These are phyloP conservation scores for Tiaroga cobitis DNA, from an alignment of 2,797 vertebrate species.

Conservation along the genomic window DNA sequence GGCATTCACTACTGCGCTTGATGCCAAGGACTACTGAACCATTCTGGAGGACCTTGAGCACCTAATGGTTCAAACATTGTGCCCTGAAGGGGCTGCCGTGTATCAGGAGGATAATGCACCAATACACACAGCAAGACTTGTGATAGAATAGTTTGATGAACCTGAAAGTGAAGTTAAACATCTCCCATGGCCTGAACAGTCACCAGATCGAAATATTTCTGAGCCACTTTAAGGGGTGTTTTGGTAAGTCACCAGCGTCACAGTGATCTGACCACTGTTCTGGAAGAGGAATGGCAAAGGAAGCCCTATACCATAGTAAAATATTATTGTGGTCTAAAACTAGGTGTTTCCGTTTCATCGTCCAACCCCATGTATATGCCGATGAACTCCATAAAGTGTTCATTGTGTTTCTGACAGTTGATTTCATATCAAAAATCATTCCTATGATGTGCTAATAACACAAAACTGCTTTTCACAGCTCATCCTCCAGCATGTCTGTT, in stretches of 20 bases:
- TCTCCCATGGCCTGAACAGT: too few relatives aligned
- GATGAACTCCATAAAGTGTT: background rate
- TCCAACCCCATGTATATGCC: background rate
- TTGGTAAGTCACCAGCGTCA: too few relatives aligned
- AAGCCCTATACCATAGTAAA: too few relatives aligned
- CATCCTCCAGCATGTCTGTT: constrained; percentile 84
- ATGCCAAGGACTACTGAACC: background rate
- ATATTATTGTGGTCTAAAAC: background rate
- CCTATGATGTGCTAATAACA: background rate
- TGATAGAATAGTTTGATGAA: too few relatives aligned
- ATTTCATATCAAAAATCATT: background rate
- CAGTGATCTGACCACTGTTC: too few relatives aligned
- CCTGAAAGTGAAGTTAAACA: too few relatives aligned
- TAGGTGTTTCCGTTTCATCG: background rate
- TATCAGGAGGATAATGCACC: background rate
- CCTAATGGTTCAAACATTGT: background rate
- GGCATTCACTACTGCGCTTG: too few relatives aligned
- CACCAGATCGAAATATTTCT: too few relatives aligned
- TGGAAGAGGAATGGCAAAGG: too few relatives aligned
- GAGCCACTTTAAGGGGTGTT: too few relatives aligned
- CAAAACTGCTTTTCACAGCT: constrained; percentile 6
- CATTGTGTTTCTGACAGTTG: background rate
- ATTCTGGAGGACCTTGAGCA: background rate
- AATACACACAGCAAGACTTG: too few relatives aligned
- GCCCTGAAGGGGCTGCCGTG: background rate